Evolutionary conservation across 2,113 vertebrate genomes (phyloP).

Genomic region (Anoura caudifer): DNA sequence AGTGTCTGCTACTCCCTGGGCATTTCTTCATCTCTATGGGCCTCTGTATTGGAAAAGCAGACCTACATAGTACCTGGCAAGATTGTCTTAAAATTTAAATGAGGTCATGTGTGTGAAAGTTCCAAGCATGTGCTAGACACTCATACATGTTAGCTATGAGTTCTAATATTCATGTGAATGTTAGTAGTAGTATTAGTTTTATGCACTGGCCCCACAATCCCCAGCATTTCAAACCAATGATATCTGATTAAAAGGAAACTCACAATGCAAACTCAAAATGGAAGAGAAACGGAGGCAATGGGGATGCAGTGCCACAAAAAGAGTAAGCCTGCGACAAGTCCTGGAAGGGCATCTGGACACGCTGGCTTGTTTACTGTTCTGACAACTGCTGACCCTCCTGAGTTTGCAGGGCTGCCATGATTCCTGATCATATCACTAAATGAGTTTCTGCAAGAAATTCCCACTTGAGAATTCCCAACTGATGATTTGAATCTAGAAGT

Average conservation of each 20-base stretch:
- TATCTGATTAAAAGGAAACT: neutral
- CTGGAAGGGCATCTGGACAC: neutral
- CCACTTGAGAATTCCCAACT: neutral
- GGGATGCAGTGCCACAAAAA: neutral
- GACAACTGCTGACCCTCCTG: neutral
- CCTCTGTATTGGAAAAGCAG: neutral
- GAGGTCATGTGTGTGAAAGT: neutral
- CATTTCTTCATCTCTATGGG: neutral
- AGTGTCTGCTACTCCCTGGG: neutral
- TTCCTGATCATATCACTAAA: neutral
- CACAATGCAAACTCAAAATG: neutral
- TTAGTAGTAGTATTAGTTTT: neutral
- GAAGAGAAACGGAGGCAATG: neutral
- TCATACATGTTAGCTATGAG: neutral
- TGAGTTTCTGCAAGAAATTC: neutral
- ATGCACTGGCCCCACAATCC: too few relatives aligned
- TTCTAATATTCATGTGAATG: neutral
- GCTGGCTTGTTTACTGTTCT: neutral
- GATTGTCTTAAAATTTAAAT: neutral
- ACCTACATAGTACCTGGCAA: neutral
- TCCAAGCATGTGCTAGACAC: neutral
- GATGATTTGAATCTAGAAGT: conserved; percentile 21
- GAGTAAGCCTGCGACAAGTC: neutral
- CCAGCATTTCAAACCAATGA: neutral
- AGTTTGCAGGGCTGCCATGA: neutral